Conservation (phyloP, 2,113 vertebrate genomes). For the Reinhardtius hippoglossoides region DNA sequence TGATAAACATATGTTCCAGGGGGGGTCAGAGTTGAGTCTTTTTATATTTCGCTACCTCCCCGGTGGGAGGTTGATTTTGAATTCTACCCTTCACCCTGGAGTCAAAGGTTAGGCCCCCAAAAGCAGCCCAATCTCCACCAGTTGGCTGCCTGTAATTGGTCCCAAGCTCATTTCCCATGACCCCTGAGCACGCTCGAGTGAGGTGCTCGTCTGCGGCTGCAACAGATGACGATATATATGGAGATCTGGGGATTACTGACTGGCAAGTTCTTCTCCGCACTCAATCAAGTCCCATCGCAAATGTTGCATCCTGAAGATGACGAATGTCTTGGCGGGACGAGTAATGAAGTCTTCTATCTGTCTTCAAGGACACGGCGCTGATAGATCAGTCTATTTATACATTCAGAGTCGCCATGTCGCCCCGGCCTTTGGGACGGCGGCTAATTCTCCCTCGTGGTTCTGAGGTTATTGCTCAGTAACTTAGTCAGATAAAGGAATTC, state of each 20-base stretch:
- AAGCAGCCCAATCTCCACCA: constrained; percentile 60
- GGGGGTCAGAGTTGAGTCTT: constrained; percentile 11
- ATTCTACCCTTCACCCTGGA: constrained; percentile 33
- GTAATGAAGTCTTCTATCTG: neutral
- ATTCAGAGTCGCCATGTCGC: constrained; percentile 35
- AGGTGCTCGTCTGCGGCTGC: constrained; percentile 32
- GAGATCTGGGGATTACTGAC: constrained; percentile 47
- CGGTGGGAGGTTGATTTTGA: constrained; percentile 40
- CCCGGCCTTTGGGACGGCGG: neutral
- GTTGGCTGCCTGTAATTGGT: constrained; percentile 74
- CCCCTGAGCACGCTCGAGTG: constrained; percentile 39
- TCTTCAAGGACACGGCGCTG: constrained; percentile 53
- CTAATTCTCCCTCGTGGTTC: constrained; percentile 71
- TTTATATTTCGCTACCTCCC: constrained; percentile 32
- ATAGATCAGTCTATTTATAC: constrained; percentile 50
- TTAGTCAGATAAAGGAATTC: constrained; percentile 73
- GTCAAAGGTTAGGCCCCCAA: constrained; percentile 70
- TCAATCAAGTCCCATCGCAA: constrained; percentile 28
- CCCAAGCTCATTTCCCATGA: constrained; percentile 72
- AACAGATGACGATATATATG: constrained; percentile 48
- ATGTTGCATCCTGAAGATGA: constrained; percentile 23
- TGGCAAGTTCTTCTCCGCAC: neutral
- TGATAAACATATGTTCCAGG: constrained; percentile 38
- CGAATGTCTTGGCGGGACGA: constrained; percentile 10
- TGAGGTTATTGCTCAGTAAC: constrained; percentile 66